These are phyloP conservation scores for Bombus ignitus DNA, from an alignment of 1,140 invertebrate species.

Conservation along the genomic window DNA sequence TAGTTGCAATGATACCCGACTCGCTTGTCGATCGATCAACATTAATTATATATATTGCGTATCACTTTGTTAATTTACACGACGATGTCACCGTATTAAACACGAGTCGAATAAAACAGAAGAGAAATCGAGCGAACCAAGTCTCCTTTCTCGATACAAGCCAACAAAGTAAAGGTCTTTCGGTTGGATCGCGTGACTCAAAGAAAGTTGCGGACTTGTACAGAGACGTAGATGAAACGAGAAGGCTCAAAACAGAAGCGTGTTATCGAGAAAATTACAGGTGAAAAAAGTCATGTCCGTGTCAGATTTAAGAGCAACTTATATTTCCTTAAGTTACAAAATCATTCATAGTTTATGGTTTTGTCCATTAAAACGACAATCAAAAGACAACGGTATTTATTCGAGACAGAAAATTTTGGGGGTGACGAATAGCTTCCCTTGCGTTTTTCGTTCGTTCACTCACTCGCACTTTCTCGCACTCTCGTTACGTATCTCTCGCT, in stretches of 20 bases:
- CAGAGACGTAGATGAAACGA: constrained; percentile 25
- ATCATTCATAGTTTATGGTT: constrained; percentile 30
- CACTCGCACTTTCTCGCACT: background rate
- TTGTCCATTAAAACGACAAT: constrained; percentile 38
- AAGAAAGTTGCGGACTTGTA: background rate
- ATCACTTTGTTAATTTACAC: constrained; percentile 42
- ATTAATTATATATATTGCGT: constrained; percentile 2
- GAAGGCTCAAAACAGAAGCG: constrained; percentile 28
- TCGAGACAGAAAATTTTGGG: constrained; percentile 27
- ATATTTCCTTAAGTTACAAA: constrained; percentile 54
- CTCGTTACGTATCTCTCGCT: constrained; percentile 6
- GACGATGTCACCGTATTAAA: background rate
- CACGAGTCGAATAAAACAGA: background rate
- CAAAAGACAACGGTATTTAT: constrained; percentile 13
- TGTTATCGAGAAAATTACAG: constrained; percentile 15
- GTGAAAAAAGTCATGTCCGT: constrained; percentile 39
- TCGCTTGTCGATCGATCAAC: background rate
- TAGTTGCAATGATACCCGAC: background rate
- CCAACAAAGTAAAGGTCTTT: background rate
- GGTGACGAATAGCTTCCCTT: constrained; percentile 40
- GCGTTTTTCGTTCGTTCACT: constrained; percentile 35
- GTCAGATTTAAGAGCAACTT: constrained; percentile 53
- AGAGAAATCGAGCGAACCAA: background rate
- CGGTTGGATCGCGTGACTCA: too few species aligned
- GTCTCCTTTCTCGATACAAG: background rate